Conservation (phyloP, 2,113 vertebrate genomes). For the Tragulus kanchil region DNA sequence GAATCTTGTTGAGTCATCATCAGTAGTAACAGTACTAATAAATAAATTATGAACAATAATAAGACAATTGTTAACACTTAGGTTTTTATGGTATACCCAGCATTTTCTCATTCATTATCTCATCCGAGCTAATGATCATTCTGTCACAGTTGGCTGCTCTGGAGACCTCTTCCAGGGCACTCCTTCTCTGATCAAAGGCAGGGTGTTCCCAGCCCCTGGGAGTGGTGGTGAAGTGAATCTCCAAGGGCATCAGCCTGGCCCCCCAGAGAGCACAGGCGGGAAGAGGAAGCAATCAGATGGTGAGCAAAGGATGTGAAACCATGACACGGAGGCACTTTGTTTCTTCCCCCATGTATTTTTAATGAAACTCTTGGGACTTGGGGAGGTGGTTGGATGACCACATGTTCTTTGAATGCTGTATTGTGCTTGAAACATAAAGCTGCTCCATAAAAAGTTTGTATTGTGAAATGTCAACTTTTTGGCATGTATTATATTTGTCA, state of each 20-base stretch:
- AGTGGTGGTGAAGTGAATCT: not conserved
- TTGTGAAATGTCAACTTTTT: conserved; percentile 62
- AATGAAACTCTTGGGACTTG: conserved; percentile 54
- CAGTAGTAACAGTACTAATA: conserved; percentile 14
- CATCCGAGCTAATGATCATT: conserved; percentile 48
- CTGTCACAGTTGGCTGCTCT: not conserved
- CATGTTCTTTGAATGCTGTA: conserved; percentile 50
- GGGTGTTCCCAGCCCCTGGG: not conserved
- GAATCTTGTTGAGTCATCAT: conserved; percentile 3
- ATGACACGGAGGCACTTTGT: not conserved
- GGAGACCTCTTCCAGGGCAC: not conserved
- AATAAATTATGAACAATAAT: conserved; percentile 54
- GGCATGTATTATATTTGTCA: conserved; percentile 41
- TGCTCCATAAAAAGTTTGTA: conserved; percentile 53
- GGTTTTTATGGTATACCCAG: conserved; percentile 10
- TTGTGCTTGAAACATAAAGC: conserved; percentile 75
- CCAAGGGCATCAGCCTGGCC: not conserved
- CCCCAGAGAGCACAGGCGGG: not conserved
- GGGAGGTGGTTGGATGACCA: conserved; percentile 42
- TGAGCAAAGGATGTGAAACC: not conserved
- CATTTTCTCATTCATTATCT: conserved; percentile 70
- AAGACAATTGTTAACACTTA: conserved; percentile 46
- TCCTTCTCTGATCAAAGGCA: conserved; percentile 47
- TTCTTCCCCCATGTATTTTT: conserved; percentile 57
- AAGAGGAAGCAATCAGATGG: not conserved